Evolutionary conservation across 2,113 vertebrate species (phyloP).

Genomic region (Setophaga kirtlandii): DNA sequence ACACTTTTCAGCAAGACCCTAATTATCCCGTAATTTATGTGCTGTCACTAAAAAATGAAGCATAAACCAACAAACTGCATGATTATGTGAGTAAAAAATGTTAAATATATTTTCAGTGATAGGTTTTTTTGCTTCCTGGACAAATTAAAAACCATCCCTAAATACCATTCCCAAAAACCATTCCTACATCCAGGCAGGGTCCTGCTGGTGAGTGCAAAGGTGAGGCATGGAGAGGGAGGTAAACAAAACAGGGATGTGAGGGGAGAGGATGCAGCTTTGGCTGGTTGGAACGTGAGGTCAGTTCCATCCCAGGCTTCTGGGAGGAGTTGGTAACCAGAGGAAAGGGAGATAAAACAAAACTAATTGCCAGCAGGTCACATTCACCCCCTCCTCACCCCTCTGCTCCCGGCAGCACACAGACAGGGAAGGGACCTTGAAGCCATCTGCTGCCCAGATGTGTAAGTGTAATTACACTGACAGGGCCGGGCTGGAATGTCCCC

Average conservation of each 20-base stretch:
- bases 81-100: not conserved
- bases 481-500: not conserved
- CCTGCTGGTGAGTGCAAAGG: not conserved
- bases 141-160: not conserved
- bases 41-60: not conserved
- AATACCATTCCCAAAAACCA: not conserved
- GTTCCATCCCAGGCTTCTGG: not conserved
- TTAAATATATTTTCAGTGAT: not conserved
- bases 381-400: not conserved
- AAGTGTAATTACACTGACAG: conserved; percentile 10
- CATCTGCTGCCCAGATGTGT: conserved; percentile 58
- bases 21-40: not conserved
- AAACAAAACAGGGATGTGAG: not conserved
- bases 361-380: not conserved
- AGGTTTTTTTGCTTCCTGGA: not conserved
- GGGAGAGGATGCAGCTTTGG: not conserved
- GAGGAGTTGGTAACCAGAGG: not conserved
- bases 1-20: accelerated
- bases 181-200: not conserved
- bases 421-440: conserved; percentile 49
- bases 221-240: not conserved
- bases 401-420: not conserved
- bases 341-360: not conserved
- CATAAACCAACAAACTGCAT: not conserved
- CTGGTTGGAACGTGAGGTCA: not conserved